Percentiles rank a stretch among this genome's conserved stretches.
These are phyloP conservation scores for Cyprinella venusta DNA, from an alignment of 2,797 vertebrate genomes.

Conservation along the genomic window DNA sequence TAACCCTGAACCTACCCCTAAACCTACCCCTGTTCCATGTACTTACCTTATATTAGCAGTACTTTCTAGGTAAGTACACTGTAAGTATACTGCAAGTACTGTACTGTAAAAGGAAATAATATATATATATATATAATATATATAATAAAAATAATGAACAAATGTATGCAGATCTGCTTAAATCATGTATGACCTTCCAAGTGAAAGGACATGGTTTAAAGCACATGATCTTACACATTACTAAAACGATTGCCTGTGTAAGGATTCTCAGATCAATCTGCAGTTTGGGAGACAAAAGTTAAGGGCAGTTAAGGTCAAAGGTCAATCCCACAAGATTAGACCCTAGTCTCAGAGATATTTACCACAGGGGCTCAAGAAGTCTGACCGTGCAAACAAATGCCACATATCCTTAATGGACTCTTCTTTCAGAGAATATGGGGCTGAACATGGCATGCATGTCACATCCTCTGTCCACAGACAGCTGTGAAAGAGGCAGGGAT, in stretches of 20 bases:
- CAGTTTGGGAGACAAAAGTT: not conserved
- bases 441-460: conserved; percentile 43
- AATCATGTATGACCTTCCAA: not conserved
- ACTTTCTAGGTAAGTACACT: too few species aligned
- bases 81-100: too few species aligned
- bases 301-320: not conserved
- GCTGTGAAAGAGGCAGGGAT: conserved; percentile 47
- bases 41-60: too few species aligned
- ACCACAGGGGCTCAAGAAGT: conserved; percentile 35
- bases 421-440: conserved; percentile 16
- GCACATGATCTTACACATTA: not conserved
- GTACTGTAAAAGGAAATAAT: too few species aligned
- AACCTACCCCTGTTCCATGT: too few species aligned
- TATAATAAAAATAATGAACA: not conserved
- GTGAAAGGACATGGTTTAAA: not conserved
- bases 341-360: conserved; percentile 25
- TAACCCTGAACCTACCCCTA: too few species aligned
- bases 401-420: conserved; percentile 18
- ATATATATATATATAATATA: too few species aligned
- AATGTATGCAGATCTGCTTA: not conserved
- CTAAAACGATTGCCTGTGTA: not conserved
- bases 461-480: conserved; percentile 49
- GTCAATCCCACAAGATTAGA: conserved; percentile 12
- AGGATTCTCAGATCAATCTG: not conserved
- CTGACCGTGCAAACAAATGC: conserved; percentile 48